Evolutionary conservation across 2,888 invertebrate species (phyloP).

Genomic region (Cybosia mesomella): DNA sequence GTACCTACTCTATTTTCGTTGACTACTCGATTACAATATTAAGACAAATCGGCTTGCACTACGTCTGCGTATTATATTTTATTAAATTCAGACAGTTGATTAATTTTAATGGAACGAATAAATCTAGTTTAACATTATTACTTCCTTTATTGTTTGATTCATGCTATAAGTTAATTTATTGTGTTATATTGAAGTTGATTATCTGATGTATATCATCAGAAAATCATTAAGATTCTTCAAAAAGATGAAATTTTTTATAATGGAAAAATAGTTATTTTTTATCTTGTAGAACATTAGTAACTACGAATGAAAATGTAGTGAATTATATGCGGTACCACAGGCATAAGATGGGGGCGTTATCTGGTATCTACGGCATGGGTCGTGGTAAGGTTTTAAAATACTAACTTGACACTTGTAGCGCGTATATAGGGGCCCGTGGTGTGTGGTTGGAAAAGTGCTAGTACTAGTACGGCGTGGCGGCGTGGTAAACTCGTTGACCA

Average conservation of each 20-base stretch:
- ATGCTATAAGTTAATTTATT: neutral
- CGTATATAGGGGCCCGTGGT: conserved; percentile 68
- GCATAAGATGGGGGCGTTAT: conserved; percentile 78
- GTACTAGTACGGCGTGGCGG: conserved; percentile 42
- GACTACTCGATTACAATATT: neutral
- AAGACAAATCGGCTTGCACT: neutral
- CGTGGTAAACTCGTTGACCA: neutral
- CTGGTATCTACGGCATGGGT: conserved; percentile 58
- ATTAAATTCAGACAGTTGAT: no score
- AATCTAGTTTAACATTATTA: no score
- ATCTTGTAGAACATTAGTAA: conserved; percentile 22
- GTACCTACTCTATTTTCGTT: neutral
- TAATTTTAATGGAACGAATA: no score
- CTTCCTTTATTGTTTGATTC: neutral
- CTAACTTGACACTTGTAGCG: conserved; percentile 70
- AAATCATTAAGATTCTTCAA: no score
- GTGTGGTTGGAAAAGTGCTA: conserved; percentile 29
- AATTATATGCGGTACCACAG: conserved; percentile 38
- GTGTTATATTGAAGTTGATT: neutral
- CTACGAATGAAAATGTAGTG: conserved; percentile 40
- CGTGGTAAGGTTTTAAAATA: conserved; percentile 55
- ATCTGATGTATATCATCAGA: no score
- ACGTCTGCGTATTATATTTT: neutral
- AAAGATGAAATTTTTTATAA: no score
- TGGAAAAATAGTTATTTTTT: neutral